Evolutionary conservation across 2,797 vertebrate species (phyloP), one percentile per base, ranked within the genome.

Genomic region (Enteromius afrohamiltoni): DNA sequence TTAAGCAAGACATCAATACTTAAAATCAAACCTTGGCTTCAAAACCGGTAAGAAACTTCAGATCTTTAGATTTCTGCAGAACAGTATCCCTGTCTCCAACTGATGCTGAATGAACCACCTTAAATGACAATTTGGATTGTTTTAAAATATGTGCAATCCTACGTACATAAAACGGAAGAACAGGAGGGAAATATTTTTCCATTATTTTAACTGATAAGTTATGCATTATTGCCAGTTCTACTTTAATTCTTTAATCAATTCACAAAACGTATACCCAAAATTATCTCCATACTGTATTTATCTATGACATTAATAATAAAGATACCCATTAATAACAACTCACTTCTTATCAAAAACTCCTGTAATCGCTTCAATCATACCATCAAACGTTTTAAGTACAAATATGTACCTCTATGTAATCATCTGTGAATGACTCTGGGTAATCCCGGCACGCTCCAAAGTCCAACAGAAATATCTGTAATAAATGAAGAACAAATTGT

Each of bases 11-110:
- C 26, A 69, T 1, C 13, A 65, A 60, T 37, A 77, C 8, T 55
- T 10, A 42, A 5, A 8, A 47, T 8, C 5, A 47, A 60, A 97
- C 97, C 96, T 98, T 97, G 65, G 95, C 92, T 91, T 98, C 97
- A n/a, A 95, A 97, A 42, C 97, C 97, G 0, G 96, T 97, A 79
- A 98, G 93, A 89, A 97, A 97, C 85, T 94, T 96, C 76, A 98
- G 92, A 75, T 96, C 96, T 74, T 85, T 94, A 0, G 97, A 98
- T 89, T 98, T 97, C 85, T 94, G 92, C 0, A 97, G 93, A 84
- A 98, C 96, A 0, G 91, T 94, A 2, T 88, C 94, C 83, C 94
- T 87, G 92, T 98, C 94, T 0, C 96, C 95, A 0, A 95, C 88
- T 0, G 96, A 95, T 0, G 96, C 97, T 0, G 96, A 97, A 21